phyloP scores from a whole-genome alignment of 2,888 invertebrate genomes.

The Bedellia somnulentella region DNA sequence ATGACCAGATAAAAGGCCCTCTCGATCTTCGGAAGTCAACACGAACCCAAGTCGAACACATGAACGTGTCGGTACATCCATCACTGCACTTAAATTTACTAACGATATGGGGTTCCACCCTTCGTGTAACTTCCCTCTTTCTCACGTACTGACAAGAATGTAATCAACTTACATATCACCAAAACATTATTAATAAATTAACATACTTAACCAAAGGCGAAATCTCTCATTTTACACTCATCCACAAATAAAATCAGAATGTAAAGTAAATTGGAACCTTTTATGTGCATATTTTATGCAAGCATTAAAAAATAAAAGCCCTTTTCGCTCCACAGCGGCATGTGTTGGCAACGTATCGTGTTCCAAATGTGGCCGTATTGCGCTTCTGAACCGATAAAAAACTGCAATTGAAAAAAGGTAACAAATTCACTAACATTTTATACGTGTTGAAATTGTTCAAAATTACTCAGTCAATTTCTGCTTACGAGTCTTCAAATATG shows the following conservation, averaged over 20 bases:
- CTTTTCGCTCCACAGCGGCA: slow-evolving; percentile 13
- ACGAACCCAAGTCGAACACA: slow-evolving; percentile 21
- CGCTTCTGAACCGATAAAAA: slow-evolving; percentile 14
- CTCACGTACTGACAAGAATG: too few relatives aligned
- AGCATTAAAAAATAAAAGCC: slow-evolving; percentile 17
- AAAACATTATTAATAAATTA: too few relatives aligned
- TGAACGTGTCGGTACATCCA: slow-evolving; percentile 32
- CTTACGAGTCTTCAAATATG: too few relatives aligned
- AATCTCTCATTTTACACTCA: background rate
- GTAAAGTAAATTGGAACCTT: slow-evolving; percentile 40
- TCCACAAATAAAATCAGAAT: slow-evolving; percentile 11
- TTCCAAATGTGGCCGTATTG: slow-evolving; percentile 29
- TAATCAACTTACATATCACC: too few relatives aligned
- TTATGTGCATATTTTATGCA: slow-evolving; percentile 53
- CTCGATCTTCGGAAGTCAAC: slow-evolving; percentile 22
- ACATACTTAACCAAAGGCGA: too few relatives aligned
- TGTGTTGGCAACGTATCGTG: slow-evolving; percentile 9
- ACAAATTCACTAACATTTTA: too few relatives aligned
- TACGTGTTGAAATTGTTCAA: too few relatives aligned
- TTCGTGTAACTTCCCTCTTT: slow-evolving; percentile 7
- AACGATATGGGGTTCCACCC: slow-evolving; percentile 16
- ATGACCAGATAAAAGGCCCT: too few relatives aligned
- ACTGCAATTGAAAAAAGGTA: background rate
- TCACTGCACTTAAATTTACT: slow-evolving; percentile 21
- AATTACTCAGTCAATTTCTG: too few relatives aligned